Conservation (phyloP, 2,888 invertebrate genomes). For the Lasioglossum leucozonium region DNA sequence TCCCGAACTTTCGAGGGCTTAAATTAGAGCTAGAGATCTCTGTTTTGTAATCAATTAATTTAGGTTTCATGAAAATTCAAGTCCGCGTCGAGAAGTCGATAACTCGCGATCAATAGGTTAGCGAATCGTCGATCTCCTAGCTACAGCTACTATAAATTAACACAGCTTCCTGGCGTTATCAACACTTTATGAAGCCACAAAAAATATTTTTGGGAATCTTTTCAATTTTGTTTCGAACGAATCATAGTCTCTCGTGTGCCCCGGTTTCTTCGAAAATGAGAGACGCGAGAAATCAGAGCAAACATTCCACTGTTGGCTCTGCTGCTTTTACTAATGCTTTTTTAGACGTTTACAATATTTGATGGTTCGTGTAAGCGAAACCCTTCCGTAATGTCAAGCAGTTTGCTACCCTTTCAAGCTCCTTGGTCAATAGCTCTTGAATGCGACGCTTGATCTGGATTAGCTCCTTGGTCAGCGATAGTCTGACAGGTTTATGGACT, state of each 20-base stretch:
- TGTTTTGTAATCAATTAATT: background rate
- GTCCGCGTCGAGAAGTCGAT: background rate
- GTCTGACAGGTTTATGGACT: conserved; percentile 9
- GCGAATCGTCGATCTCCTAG: background rate
- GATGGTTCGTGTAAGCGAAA: conserved; percentile 3
- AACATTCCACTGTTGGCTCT: background rate
- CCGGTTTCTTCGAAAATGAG: background rate
- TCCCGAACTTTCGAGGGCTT: too few species aligned
- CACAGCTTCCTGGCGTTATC: background rate
- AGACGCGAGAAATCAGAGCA: background rate
- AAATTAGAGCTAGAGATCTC: background rate
- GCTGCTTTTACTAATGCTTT: background rate
- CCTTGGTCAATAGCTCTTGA: conserved; percentile 12
- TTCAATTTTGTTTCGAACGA: background rate
- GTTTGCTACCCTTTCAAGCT: conserved; percentile 15
- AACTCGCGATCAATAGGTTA: background rate
- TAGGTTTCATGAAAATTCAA: background rate
- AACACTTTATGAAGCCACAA: background rate
- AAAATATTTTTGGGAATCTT: background rate
- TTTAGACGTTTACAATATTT: conserved; percentile 8
- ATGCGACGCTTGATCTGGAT: conserved; percentile 9
- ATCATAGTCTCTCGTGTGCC: background rate
- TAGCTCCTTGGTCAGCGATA: conserved; percentile 14
- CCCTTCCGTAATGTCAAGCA: conserved; percentile 13
- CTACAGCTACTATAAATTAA: background rate